Percentiles rank a stretch among this genome's conserved stretches.
These are phyloP conservation scores for Xyliphius kryptos DNA, from an alignment of 2,113 vertebrate species.

Conservation along the genomic window DNA sequence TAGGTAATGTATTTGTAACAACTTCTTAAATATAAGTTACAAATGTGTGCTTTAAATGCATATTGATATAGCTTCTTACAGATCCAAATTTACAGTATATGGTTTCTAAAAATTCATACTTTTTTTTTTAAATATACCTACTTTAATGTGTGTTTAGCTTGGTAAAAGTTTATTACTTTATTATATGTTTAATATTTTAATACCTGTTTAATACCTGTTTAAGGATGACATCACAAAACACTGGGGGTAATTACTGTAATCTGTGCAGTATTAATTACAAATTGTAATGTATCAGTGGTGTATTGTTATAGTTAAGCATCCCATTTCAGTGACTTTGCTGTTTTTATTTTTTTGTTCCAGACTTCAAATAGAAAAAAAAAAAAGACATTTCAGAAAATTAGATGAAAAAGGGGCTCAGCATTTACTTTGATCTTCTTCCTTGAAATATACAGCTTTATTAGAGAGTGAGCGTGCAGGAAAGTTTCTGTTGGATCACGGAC, in stretches of 20 bases:
- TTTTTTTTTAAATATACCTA: too few species aligned
- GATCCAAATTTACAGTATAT: too few species aligned
- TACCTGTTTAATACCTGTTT: background rate
- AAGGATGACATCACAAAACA: background rate
- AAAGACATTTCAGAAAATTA: slow-evolving; percentile 8
- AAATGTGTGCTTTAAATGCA: too few species aligned
- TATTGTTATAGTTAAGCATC: too few species aligned
- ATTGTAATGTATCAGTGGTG: background rate
- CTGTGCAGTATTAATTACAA: background rate
- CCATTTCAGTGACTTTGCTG: background rate
- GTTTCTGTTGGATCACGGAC: background rate
- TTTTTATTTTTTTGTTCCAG: slow-evolving; percentile 5
- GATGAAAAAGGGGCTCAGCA: background rate
- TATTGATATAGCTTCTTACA: too few species aligned
- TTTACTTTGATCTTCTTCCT: slow-evolving; percentile 13
- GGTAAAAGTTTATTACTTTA: too few species aligned
- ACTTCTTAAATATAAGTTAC: too few species aligned
- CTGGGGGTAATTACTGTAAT: background rate
- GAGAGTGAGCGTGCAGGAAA: background rate
- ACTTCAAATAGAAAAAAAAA: slow-evolving; percentile 7
- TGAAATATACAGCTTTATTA: slow-evolving; percentile 5
- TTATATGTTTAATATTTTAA: too few species aligned
- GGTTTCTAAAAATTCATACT: too few species aligned
- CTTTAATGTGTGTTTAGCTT: too few species aligned
- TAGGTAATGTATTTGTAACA: too few species aligned